Evolutionary conservation across 2,797 vertebrate species (phyloP), one percentile per base, ranked within the genome.

Genomic region (Sparidentex hasta): DNA sequence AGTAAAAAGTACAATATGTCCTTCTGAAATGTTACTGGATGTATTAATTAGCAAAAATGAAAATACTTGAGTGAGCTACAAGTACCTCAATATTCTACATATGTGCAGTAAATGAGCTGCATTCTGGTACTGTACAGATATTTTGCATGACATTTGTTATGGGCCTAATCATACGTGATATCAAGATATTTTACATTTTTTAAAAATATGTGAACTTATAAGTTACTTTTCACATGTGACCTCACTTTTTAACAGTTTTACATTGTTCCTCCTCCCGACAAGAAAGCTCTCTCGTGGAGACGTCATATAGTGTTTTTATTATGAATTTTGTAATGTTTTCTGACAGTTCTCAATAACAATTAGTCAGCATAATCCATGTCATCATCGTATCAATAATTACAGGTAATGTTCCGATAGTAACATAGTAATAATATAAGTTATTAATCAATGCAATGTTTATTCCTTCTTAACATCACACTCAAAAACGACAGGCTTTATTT

Each of bases 401-500:
- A 94, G 83, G 86, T 94, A 90, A 92, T 92, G 84, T 92, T 91
- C 82, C 86, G 90, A 93, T 91, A 92, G 92, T 93, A 95, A 94
- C 92, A 95, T 93, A 93, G 90, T 93, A 94, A 94, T 94, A 92
- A 94, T 94, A 92, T 90, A 94, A 93, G 90, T 92, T 93, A 93
- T 94, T 92, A 93, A 94, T 94, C 90, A 94, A 95, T 95, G 92
- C 92, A 95, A 92, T 93, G 90, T 94, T 92, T 90, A 92, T 95
- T 93, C 94, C 93, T 95, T 96, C 93, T 92, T 92, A 93, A 94
- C 92, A 92, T 94, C 92, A 96, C 95, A 95, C 91, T 95, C 90
- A 94, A 92, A 95, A 96, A 95, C 94, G 87, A 95, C 94, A 95
- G 95, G 95, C 94, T 94, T 94, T 94, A 91, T 94, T 95, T 95